Percentiles rank a stretch among this genome's conserved stretches.
Evolutionary conservation across 2,113 vertebrate species (phyloP).

Genomic region (Notiomystis cincta): DNA sequence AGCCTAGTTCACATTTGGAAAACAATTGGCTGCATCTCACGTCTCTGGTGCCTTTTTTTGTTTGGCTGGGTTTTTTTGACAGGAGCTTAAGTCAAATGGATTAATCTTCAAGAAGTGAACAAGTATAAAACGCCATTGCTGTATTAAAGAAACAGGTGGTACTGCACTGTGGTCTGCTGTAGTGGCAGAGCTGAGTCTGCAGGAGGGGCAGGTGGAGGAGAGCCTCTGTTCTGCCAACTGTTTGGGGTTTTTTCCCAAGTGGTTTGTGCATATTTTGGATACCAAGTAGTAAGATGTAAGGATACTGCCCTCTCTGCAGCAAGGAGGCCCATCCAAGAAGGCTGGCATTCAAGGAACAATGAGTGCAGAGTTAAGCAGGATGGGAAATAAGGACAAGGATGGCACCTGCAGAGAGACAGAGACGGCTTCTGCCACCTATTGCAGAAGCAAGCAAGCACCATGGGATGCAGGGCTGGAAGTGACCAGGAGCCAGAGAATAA

Average conservation of each 20-base stretch:
- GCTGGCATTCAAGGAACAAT: not conserved
- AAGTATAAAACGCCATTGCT: not conserved
- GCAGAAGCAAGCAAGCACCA: not conserved
- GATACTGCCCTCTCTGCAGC: not conserved
- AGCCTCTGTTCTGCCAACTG: not conserved
- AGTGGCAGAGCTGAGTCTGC: not conserved
- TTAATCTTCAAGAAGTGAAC: not conserved
- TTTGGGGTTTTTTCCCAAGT: accelerated
- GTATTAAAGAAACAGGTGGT: not conserved
- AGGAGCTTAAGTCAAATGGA: not conserved
- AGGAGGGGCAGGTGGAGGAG: not conserved
- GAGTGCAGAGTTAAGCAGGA: not conserved
- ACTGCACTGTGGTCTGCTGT: not conserved
- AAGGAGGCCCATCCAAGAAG: not conserved
- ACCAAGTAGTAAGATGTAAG: not conserved
- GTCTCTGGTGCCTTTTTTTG: not conserved
- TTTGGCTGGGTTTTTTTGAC: accelerated
- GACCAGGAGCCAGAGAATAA: not conserved
- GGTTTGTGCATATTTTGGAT: not conserved
- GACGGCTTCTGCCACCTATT: not conserved
- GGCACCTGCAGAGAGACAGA: not conserved
- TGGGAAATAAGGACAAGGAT: not conserved
- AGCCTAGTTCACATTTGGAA: not conserved
- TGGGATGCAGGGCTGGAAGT: not conserved
- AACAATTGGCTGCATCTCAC: not conserved